Evolutionary conservation across 2,888 invertebrate genomes (phyloP).

Genomic region (Amiota minor): DNA sequence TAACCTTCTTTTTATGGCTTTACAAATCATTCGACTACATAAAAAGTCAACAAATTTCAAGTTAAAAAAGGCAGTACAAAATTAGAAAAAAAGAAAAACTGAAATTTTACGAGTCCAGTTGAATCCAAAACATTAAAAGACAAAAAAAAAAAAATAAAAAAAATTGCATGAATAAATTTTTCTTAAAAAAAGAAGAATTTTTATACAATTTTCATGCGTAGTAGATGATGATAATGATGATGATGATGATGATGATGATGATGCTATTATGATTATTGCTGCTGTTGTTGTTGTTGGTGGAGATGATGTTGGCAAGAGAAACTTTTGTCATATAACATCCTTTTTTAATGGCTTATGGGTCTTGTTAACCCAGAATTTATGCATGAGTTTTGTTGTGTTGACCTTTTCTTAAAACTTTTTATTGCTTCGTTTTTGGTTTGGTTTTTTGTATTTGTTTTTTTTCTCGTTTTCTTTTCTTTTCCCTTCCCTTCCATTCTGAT

Average conservation of each 20-base stretch:
- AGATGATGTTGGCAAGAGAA: constrained; percentile 34
- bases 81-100: too few relatives aligned
- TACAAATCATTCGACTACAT: too few relatives aligned
- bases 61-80: too few relatives aligned
- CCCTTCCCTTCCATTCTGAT: neutral
- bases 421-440: neutral
- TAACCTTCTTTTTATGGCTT: too few relatives aligned
- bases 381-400: constrained; percentile 16
- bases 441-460: neutral
- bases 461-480: constrained; percentile 1
- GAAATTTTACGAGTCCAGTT: too few relatives aligned
- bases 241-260: neutral
- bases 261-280: constrained; percentile 46
- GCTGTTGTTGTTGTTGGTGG: constrained; percentile 1
- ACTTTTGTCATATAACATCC: constrained; percentile 22
- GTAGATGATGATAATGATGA: constrained; percentile 1
- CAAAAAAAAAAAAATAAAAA: too few relatives aligned
- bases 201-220: constrained; percentile 38
- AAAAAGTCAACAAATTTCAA: too few relatives aligned
- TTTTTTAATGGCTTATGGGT: constrained; percentile 37
- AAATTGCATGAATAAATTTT: too few relatives aligned
- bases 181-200: neutral
- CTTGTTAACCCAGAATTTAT: constrained; percentile 14
- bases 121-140: too few relatives aligned
- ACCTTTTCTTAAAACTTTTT: constrained; percentile 10